phyloP scores from a whole-genome alignment of 1,140 invertebrate genomes.

The Dendroctonus ponderosae region DNA sequence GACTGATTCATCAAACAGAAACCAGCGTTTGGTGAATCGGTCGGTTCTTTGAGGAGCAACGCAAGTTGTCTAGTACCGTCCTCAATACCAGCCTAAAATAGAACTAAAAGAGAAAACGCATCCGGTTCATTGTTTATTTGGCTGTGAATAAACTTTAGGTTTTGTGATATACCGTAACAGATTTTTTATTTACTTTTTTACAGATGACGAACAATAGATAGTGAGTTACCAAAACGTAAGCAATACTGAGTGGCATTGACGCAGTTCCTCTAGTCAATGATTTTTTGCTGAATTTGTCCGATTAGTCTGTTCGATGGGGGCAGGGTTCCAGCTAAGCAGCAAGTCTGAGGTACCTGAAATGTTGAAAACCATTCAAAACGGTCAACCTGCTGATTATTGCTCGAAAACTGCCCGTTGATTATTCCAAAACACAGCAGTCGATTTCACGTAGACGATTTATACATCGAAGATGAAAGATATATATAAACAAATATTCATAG shows the following conservation, averaged over 20 bases:
- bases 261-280: conserved; percentile 37
- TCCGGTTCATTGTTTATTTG: conserved; percentile 40
- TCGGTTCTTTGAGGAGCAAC: background rate
- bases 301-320: background rate
- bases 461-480: conserved; percentile 39
- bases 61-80: conserved; percentile 28
- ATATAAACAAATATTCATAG: conserved; percentile 37
- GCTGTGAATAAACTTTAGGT: conserved; percentile 42
- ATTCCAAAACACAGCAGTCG: conserved; percentile 19
- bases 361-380: no score
- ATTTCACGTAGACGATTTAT: conserved; percentile 37
- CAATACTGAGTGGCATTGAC: conserved; percentile 37
- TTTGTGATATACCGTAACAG: conserved; percentile 39
- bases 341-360: no score
- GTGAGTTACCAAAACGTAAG: conserved; percentile 44
- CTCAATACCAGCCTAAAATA: conserved; percentile 31
- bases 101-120: conserved; percentile 19
- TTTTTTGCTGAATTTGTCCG: conserved; percentile 24
- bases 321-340: no score
- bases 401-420: background rate
- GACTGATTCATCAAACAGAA: background rate
- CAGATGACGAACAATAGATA: conserved; percentile 31
- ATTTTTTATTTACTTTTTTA: conserved; percentile 38
- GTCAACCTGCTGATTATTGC: no score
- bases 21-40: background rate